phyloP scores from a whole-genome alignment of 1,140 invertebrate species.

The Whitmania pigra region DNA sequence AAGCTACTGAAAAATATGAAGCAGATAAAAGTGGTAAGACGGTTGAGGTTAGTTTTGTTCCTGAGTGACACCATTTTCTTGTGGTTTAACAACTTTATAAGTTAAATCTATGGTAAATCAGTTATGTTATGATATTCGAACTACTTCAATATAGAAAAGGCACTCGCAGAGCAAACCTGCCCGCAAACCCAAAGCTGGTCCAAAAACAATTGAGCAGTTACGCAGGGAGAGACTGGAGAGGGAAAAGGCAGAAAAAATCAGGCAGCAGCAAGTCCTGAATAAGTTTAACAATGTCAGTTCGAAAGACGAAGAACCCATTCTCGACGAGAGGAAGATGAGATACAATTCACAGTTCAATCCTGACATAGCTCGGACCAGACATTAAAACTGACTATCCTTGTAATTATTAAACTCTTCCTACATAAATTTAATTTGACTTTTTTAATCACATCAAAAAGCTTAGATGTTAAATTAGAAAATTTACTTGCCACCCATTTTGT shows the following conservation, averaged over 20 bases:
- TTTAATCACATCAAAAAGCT: too few relatives aligned
- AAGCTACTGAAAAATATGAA: conserved; percentile 31
- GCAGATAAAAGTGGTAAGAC: conserved; percentile 36
- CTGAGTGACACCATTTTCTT: background rate
- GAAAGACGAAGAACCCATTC: conserved; percentile 26
- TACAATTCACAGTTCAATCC: conserved; percentile 91
- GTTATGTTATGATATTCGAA: too few relatives aligned
- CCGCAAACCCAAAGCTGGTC: too few relatives aligned
- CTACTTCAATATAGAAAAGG: too few relatives aligned
- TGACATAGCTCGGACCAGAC: conserved; percentile 26
- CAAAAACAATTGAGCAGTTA: conserved; percentile 55
- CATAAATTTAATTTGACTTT: too few relatives aligned
- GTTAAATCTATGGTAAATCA: too few relatives aligned
- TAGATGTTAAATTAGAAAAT: too few relatives aligned
- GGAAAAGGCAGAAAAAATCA: conserved; percentile 61
- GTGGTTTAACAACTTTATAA: too few relatives aligned
- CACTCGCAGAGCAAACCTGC: too few relatives aligned
- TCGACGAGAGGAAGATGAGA: conserved; percentile 50
- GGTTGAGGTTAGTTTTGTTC: conserved; percentile 29
- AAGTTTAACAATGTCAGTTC: conserved; percentile 21
- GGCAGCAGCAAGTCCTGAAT: conserved; percentile 50
- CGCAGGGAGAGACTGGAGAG: conserved; percentile 63
- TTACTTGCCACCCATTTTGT: too few relatives aligned
- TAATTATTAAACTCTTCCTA: too few relatives aligned
- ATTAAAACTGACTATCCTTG: too few relatives aligned